These are phyloP conservation scores for Tapirus terrestris DNA, from an alignment of 2,113 vertebrate species.

Conservation along the genomic window DNA sequence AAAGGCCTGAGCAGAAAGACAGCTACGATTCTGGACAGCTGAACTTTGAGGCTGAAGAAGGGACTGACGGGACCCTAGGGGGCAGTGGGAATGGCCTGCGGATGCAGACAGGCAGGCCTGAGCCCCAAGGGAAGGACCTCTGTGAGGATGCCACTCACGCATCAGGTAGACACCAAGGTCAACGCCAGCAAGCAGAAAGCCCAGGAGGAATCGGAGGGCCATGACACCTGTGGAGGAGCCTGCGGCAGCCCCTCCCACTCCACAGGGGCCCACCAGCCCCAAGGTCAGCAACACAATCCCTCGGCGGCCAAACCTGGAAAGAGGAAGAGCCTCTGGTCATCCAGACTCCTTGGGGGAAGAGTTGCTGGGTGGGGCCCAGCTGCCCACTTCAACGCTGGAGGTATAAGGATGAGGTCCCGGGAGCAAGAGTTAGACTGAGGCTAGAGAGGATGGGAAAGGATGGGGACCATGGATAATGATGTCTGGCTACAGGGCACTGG, in stretches of 20 bases:
- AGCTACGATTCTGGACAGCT: neutral
- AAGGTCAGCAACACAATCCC: slow-evolving; percentile 90
- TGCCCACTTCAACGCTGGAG: neutral
- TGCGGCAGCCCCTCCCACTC: slow-evolving; percentile 91
- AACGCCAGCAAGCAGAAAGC: slow-evolving; percentile 89
- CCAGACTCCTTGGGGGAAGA: neutral
- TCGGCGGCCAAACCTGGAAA: slow-evolving; percentile 88
- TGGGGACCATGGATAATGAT: neutral
- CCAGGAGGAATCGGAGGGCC: slow-evolving; percentile 91
- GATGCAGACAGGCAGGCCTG: neutral
- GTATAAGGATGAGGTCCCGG: neutral
- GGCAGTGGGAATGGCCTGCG: neutral
- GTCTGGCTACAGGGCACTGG: neutral
- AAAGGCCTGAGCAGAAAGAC: neutral
- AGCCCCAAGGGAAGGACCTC: neutral
- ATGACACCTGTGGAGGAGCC: slow-evolving; percentile 91
- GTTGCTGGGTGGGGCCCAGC: neutral
- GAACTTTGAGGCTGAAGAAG: neutral
- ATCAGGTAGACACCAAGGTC: slow-evolving; percentile 91
- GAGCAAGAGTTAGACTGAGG: neutral
- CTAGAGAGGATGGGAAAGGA: neutral
- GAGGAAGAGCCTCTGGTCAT: slow-evolving; percentile 18
- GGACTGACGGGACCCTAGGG: neutral
- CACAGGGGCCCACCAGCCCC: slow-evolving; percentile 90
- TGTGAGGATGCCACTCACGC: slow-evolving; percentile 88